Percentiles rank a stretch among this genome's conserved stretches.
phyloP scores from a whole-genome alignment of 2,797 vertebrate genomes.

The Phoxinus dragarum region DNA sequence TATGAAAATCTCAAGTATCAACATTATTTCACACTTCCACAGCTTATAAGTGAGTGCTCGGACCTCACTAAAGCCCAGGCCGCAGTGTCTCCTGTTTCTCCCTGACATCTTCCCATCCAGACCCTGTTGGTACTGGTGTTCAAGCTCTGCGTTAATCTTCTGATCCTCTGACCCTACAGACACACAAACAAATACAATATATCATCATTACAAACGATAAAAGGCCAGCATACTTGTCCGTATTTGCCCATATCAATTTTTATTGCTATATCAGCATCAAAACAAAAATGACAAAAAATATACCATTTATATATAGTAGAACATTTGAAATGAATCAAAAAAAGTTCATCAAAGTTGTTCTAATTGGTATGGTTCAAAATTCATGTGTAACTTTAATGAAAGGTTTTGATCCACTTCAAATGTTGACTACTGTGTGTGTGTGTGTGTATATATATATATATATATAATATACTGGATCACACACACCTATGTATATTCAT shows the following conservation, averaged over 20 bases:
- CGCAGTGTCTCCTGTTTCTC: slow-evolving; percentile 91
- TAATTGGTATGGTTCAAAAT: too few relatives aligned
- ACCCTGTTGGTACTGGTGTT: slow-evolving; percentile 93
- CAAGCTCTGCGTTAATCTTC: slow-evolving; percentile 90
- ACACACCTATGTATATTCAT: too few relatives aligned
- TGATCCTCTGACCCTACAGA: slow-evolving; percentile 89
- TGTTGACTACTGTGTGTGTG: too few relatives aligned
- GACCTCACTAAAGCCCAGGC: slow-evolving; percentile 95
- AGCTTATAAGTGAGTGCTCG: slow-evolving; percentile 35
- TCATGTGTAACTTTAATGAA: too few relatives aligned
- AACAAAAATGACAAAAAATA: too few relatives aligned
- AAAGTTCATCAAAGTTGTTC: too few relatives aligned
- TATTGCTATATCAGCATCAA: background rate
- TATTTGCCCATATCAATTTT: background rate
- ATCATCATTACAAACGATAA: slow-evolving; percentile 45
- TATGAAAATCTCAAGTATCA: background rate
- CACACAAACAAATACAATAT: slow-evolving; percentile 48
- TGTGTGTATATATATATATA: too few relatives aligned
- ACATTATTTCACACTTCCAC: background rate
- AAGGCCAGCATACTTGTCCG: slow-evolving; percentile 11
- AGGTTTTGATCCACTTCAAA: too few relatives aligned
- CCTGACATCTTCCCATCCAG: slow-evolving; percentile 93
- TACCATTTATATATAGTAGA: too few relatives aligned
- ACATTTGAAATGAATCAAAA: too few relatives aligned
- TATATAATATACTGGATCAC: too few relatives aligned